Conservation (phyloP, 2,888 invertebrate species). For the Tortricodes alternella region DNA sequence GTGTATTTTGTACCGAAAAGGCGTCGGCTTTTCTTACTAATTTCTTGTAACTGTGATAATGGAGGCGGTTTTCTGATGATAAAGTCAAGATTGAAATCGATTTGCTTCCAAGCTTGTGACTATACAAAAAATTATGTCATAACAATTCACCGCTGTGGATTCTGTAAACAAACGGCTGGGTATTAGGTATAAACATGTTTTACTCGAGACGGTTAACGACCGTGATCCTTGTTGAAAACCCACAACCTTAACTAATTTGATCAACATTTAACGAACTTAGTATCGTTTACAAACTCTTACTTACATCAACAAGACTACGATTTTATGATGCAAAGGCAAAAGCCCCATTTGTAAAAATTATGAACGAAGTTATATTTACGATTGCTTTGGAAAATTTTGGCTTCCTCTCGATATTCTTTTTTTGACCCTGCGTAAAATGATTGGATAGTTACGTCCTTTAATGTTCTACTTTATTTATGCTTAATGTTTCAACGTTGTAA, state of each 20-base stretch:
- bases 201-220: slow-evolving; percentile 7
- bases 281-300: not conserved
- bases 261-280: slow-evolving; percentile 13
- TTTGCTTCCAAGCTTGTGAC: too few relatives aligned
- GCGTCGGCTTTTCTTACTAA: too few relatives aligned
- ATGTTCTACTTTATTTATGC: not conserved
- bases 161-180: slow-evolving; percentile 18
- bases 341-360: not conserved
- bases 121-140: too few relatives aligned
- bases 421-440: too few relatives aligned
- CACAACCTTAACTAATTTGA: slow-evolving; percentile 18
- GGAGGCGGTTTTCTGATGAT: too few relatives aligned
- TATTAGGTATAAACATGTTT: slow-evolving; percentile 15
- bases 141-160: slow-evolving; percentile 15
- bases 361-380: not conserved
- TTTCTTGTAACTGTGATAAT: too few relatives aligned
- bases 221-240: slow-evolving; percentile 14
- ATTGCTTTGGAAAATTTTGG: not conserved
- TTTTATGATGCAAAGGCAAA: not conserved
- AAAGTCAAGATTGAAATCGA: too few relatives aligned
- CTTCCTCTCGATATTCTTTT: too few relatives aligned
- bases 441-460: not conserved
- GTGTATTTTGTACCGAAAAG: too few relatives aligned
- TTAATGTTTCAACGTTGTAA: too few relatives aligned
- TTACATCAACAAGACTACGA: not conserved